Percentiles rank a stretch among this genome's conserved stretches.
phyloP scores from a whole-genome alignment of 2,888 invertebrate species.

The Silvanus unidentatus region DNA sequence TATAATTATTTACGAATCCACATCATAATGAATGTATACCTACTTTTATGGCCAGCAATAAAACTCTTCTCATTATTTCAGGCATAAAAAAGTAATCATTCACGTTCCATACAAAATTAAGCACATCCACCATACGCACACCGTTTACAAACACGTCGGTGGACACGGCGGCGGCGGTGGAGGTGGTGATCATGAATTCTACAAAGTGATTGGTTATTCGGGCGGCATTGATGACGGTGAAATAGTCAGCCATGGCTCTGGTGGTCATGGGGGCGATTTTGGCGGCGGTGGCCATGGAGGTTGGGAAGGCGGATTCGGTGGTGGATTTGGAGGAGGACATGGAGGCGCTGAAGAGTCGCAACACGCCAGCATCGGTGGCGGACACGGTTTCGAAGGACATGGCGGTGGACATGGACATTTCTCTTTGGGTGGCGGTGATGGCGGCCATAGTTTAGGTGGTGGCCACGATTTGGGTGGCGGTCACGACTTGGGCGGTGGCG shows the following conservation, averaged over 20 bases:
- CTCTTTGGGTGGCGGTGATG: slow-evolving; percentile 46
- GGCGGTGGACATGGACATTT: slow-evolving; percentile 25
- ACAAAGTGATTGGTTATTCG: slow-evolving; percentile 64
- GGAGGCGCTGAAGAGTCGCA: slow-evolving; percentile 14
- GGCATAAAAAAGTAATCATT: slow-evolving; percentile 67
- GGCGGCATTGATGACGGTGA: slow-evolving; percentile 56
- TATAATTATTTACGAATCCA: no score
- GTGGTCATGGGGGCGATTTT: slow-evolving; percentile 25
- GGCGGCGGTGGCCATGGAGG: slow-evolving; percentile 27
- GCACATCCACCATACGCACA: slow-evolving; percentile 72
- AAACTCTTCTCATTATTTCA: slow-evolving; percentile 24
- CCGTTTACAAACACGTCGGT: slow-evolving; percentile 67
- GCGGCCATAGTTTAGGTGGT: slow-evolving; percentile 32
- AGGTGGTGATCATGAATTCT: slow-evolving; percentile 58
- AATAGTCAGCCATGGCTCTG: slow-evolving; percentile 39
- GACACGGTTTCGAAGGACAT: slow-evolving; percentile 19
- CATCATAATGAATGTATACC: no score
- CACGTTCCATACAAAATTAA: slow-evolving; percentile 74
- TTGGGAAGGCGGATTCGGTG: slow-evolving; percentile 33
- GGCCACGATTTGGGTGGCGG: slow-evolving; percentile 16
- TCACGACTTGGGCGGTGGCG: slow-evolving; percentile 27
- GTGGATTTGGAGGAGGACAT: slow-evolving; percentile 27
- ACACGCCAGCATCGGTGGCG: slow-evolving; percentile 20
- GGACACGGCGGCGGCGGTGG: slow-evolving; percentile 36
- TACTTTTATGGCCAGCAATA: no score